A percentile compares a stretch with the other conserved stretches of the same genome.
phyloP scores from a whole-genome alignment of 2,113 vertebrate species.

The Atlantisia rogersi region DNA sequence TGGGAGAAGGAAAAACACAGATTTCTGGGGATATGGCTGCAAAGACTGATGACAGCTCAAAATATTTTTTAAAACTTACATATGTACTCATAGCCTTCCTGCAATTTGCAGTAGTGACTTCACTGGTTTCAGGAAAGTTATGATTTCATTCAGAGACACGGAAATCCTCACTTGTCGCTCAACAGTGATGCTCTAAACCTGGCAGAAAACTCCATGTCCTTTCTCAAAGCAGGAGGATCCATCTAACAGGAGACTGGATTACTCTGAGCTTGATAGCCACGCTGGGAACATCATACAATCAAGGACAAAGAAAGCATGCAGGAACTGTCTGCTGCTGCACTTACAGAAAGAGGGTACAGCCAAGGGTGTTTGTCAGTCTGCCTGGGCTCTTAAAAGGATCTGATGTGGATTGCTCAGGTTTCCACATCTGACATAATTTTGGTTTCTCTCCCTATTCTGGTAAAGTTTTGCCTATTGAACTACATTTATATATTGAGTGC shows the following conservation, averaged over 20 bases:
- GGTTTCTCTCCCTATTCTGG: not conserved
- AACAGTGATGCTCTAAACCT: not conserved
- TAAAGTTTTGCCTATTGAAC: not conserved
- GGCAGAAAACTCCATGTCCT: not conserved
- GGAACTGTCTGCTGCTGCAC: not conserved
- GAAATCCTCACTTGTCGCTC: not conserved
- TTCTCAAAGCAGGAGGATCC: not conserved
- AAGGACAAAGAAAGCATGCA: fast-evolving
- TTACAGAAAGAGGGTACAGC: not conserved
- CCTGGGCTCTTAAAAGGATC: not conserved
- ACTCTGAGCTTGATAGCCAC: not conserved
- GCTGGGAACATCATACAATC: not conserved
- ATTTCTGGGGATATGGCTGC: not conserved
- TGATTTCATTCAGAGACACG: not conserved
- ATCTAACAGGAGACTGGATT: not conserved
- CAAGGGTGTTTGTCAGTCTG: not conserved
- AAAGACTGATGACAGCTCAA: not conserved
- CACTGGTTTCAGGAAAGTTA: not conserved
- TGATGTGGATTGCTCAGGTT: not conserved
- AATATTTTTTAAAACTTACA: not conserved
- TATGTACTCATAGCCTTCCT: not conserved
- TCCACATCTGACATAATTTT: not conserved
- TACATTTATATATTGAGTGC: not conserved
- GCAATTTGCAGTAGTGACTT: not conserved
- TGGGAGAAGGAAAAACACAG: not conserved